A percentile compares a stretch with the other conserved stretches of the same genome.
phyloP scores from a whole-genome alignment of 2,797 vertebrate genomes.

The Parauchenoglanis punctatus region DNA sequence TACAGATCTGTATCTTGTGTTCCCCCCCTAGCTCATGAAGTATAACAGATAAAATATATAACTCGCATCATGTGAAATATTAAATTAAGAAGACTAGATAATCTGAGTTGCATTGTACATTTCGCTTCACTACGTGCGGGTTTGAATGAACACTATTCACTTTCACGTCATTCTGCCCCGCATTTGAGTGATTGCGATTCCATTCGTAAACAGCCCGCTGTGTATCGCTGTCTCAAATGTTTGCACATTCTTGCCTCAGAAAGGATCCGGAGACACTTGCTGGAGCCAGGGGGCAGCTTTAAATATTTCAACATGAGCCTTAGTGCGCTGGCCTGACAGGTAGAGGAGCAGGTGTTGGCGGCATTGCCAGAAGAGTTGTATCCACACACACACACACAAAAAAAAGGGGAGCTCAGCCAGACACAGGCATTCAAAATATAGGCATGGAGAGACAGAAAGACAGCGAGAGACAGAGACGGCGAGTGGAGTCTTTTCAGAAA shows the following conservation, averaged over 20 bases:
- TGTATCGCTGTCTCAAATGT: conserved; percentile 25
- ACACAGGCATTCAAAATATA: conserved; percentile 40
- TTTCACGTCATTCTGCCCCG: conserved; percentile 15
- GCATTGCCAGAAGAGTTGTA: conserved; percentile 40
- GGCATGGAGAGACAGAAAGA: conserved; percentile 25
- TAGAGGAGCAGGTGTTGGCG: conserved; percentile 59
- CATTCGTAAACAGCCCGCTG: neutral
- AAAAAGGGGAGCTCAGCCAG: conserved; percentile 48
- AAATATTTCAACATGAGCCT: conserved; percentile 63
- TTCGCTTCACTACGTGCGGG: neutral
- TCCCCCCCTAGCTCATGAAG: neutral
- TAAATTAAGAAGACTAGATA: conserved; percentile 28
- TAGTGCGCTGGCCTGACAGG: conserved; percentile 52
- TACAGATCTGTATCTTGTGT: neutral
- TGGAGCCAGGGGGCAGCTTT: conserved; percentile 50
- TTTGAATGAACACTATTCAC: conserved; percentile 24
- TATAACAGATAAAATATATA: neutral
- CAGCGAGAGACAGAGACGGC: neutral
- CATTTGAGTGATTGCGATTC: conserved; percentile 39
- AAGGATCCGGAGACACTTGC: conserved; percentile 47
- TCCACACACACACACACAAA: neutral
- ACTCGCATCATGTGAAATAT: conserved; percentile 19
- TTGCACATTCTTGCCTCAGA: conserved; percentile 37
- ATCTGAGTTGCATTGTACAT: conserved; percentile 11
- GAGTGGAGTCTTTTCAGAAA: neutral